These are phyloP conservation scores for Anarsia innoxiella DNA, from an alignment of 2,888 invertebrate genomes.

Conservation along the genomic window DNA sequence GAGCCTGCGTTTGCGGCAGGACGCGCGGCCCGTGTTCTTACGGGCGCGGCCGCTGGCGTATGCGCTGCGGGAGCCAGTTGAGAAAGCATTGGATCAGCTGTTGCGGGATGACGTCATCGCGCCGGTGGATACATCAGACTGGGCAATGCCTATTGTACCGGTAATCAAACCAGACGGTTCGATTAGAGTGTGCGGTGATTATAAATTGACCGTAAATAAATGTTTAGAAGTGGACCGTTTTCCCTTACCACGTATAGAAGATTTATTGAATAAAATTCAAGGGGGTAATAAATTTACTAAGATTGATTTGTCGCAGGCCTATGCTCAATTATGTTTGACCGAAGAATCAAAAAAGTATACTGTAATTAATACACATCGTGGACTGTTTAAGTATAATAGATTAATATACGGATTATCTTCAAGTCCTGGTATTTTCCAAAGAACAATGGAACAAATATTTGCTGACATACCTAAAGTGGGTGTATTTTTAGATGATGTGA, in stretches of 20 bases:
- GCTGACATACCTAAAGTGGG: conserved; percentile 12
- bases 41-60: neutral
- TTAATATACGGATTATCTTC: too few species aligned
- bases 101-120: conserved; percentile 14
- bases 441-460: conserved; percentile 14
- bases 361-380: conserved; percentile 20
- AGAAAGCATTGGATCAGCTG: conserved; percentile 14
- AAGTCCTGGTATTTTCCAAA: too few species aligned
- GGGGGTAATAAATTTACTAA: conserved; percentile 8
- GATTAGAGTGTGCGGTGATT: conserved; percentile 15
- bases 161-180: conserved; percentile 15
- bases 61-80: too few species aligned
- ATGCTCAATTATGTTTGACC: conserved; percentile 10
- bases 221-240: too few species aligned
- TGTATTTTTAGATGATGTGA: conserved; percentile 18
- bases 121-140: conserved; percentile 16
- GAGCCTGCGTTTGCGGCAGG: neutral
- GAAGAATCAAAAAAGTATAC: conserved; percentile 16
- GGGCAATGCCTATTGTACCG: conserved; percentile 19
- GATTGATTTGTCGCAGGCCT: conserved; percentile 12
- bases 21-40: neutral
- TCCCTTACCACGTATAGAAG: conserved; percentile 13
- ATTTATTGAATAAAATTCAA: conserved; percentile 10
- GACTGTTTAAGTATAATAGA: conserved; percentile 19
- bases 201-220: conserved; percentile 14